Evolutionary conservation across 2,797 vertebrate genomes (phyloP), one percentile per base, ranked within the genome.

Genomic region (Spinus olivaceus): DNA sequence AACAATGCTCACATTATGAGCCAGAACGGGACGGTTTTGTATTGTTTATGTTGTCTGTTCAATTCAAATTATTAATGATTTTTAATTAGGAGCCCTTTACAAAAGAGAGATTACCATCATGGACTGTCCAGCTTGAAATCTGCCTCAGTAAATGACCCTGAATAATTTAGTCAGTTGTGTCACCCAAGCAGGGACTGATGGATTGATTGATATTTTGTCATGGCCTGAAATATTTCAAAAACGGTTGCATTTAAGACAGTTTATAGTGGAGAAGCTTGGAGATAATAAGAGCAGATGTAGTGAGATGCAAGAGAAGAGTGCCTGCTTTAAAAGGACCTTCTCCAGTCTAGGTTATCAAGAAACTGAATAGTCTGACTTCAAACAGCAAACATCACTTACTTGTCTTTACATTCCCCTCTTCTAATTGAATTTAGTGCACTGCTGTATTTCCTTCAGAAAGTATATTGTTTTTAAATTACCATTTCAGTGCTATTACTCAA

Each of bases 381-480:
- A 91, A 93, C 88, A 94, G 51, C 81, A 96, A 94, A 96, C 67
- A 61, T 95, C 94, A 81, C 97, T 97, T 97, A 94, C 86, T 97
- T 90, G 94, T 93, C 97, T 97, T 93, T 97, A 96, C 93, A 65
- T 95, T 97, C 63, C 57, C 96, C 94, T 97, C 94, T 97, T 97
- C 96, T 98, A 98, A 98, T 97, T 97, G 95, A 98, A 98, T 98
- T 97, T 97, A 97, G 95, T 78, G 74, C 64, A 71, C 86, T 86
- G 81, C 97, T 97, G 86, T 97, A 97, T 97, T 98, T 98, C 96
- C 96, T 97, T 89, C 93, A 97, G 96, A 98, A 98, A 97, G 97
- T 97, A 97, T 98, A 98, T 98, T 98, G 98, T 98, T 98, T 98
- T 98, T 98, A 98, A 97, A 98, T 98, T 97, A 97, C 97, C 97